Conservation (phyloP, 1,140 invertebrate species). For the Ericerus pela region DNA sequence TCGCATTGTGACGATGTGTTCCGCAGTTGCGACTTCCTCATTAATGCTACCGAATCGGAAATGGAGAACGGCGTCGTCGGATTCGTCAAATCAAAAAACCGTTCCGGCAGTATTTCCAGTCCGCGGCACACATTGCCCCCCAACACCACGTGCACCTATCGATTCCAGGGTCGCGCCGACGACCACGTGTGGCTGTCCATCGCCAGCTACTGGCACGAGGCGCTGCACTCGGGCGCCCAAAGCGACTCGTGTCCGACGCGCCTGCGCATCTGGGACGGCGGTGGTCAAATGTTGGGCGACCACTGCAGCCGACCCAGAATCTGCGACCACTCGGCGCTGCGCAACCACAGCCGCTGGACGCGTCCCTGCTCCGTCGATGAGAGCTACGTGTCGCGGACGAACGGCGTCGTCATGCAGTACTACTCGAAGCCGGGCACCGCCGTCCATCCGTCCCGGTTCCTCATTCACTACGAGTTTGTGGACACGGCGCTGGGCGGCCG, state of each 20-base stretch:
- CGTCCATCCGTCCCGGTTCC: conserved; percentile 31
- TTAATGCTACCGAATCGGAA: conserved; percentile 45
- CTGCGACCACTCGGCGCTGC: conserved; percentile 57
- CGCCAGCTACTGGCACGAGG: conserved; percentile 55
- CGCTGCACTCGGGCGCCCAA: conserved; percentile 14
- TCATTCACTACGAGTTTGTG: conserved; percentile 56
- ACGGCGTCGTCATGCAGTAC: conserved; percentile 24
- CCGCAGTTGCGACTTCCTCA: conserved; percentile 49
- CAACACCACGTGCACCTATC: conserved; percentile 72
- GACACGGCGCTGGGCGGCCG: conserved; percentile 60
- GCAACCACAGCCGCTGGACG: conserved; percentile 53
- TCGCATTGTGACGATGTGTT: no score
- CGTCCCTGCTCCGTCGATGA: conserved; percentile 58
- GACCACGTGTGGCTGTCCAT: conserved; percentile 79
- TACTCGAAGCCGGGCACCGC: conserved; percentile 34
- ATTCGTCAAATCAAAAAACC: conserved; percentile 34
- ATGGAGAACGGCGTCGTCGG: conserved; percentile 22
- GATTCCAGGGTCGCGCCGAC: conserved; percentile 55
- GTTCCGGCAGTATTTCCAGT: conserved; percentile 47
- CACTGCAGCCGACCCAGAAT: conserved; percentile 62
- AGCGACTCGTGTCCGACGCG: conserved; percentile 35
- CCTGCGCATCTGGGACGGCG: conserved; percentile 44
- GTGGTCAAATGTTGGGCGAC: conserved; percentile 35
- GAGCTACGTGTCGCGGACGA: conserved; percentile 56
- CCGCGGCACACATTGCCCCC: conserved; percentile 68